Base-by-base conservation (phyloP, 2,888 invertebrate species). In the Chalcosyrphus nemorum region DNA sequence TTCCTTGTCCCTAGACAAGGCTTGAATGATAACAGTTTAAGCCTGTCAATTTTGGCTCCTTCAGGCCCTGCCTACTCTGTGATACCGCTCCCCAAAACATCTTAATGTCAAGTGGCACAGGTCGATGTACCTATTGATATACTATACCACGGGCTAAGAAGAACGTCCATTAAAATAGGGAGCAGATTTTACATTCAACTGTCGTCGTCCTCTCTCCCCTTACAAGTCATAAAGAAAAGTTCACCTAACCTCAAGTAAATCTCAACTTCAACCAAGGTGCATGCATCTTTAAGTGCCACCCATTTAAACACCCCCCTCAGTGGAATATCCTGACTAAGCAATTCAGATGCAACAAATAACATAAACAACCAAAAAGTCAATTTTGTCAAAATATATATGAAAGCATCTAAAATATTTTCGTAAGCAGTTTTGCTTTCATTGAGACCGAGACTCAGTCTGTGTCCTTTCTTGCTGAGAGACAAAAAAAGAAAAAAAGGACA, bases 301-400 rank as follows among this genome's bases (percentile, higher is more conserved):
- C 3, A 9, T 29, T 1, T 3, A 2, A 13, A 38, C 5, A 4
- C 3, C n/a, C 3, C n/a, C 35, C 56, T 57, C 7, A 21, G 19
- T 24, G 7, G 7, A 19, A 13, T 13, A 21, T 41, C 50, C 13
- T 24, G 7, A 17, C 43, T 17, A 43, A 57, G 17, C 76, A 76
- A 41, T 57, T 63, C 57, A 27, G 61, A 74, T 68, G 59, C 74
- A 81, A 63, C 75, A 81, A 70, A 75, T 70, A 50, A 27, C 80
- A 50, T 63, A 75, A 81, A 68, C 75, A 75, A 75, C 61, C 75
- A 70, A 71, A 81, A 76, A 70, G 81, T 61, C 75, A 68, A 75
- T 75, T 81, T 81, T 47, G 68, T 52, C 59, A 74, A 54, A 61
- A 74, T 59, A 41, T 71, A 52, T 72, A 59, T 61, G 32, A 41